phyloP scores from a whole-genome alignment of 1,140 invertebrate species.

The Tyrophagus putrescentiae region DNA sequence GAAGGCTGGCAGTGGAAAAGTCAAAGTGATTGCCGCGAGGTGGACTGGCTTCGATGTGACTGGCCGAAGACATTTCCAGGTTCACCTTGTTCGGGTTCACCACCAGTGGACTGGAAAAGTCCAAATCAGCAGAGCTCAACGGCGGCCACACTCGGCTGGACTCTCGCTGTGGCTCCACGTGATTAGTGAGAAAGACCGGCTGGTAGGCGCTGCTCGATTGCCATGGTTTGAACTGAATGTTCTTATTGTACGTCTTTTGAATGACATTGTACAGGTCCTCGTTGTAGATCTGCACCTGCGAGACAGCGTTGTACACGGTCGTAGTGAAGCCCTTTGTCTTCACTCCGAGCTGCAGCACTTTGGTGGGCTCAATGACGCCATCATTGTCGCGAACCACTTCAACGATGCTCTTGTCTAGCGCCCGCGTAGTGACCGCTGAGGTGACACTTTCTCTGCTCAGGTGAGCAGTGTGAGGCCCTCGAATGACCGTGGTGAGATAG shows the following conservation, averaged over 20 bases:
- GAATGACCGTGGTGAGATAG: slow-evolving; percentile 25
- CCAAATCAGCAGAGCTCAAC: no score
- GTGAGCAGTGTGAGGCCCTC: slow-evolving; percentile 22
- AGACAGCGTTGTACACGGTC: slow-evolving; percentile 21
- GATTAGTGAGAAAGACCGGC: slow-evolving; percentile 11
- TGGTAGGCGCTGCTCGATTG: background rate
- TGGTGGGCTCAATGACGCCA: slow-evolving; percentile 19
- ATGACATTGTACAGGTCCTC: slow-evolving; percentile 22
- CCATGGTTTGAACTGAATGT: background rate
- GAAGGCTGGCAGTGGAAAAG: background rate
- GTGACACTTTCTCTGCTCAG: slow-evolving; percentile 21
- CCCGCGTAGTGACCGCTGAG: slow-evolving; percentile 1
- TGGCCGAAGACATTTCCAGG: background rate
- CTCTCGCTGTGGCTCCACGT: background rate
- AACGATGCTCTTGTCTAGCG: slow-evolving; percentile 21
- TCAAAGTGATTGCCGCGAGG: background rate
- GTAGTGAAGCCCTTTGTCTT: slow-evolving; percentile 24
- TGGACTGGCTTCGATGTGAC: background rate
- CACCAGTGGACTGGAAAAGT: no score
- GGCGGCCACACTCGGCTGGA: background rate
- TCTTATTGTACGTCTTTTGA: slow-evolving; percentile 16
- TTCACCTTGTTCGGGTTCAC: background rate
- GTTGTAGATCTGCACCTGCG: slow-evolving; percentile 17
- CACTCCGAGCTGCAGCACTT: slow-evolving; percentile 12
- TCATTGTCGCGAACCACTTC: slow-evolving; percentile 14